These are phyloP conservation scores for Pachymerium ferrugineum DNA, from an alignment of 2,888 invertebrate species.

Conservation along the genomic window DNA sequence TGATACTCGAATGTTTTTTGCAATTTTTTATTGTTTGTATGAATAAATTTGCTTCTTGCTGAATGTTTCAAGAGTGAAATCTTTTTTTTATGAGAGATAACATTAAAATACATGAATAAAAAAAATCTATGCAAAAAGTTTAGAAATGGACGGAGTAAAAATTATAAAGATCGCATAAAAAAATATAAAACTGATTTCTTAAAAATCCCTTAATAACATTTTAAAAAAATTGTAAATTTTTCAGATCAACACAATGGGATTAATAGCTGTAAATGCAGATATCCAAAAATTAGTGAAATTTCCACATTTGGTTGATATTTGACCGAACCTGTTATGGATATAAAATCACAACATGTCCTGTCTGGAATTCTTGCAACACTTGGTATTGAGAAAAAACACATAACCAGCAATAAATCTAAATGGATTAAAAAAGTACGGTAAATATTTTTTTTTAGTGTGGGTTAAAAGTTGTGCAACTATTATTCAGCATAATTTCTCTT, in stretches of 20 bases:
- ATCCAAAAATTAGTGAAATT: no score
- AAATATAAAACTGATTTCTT: background rate
- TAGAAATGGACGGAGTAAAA: background rate
- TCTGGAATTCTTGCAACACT: constrained; percentile 70
- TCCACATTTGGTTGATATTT: no score
- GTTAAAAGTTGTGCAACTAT: no score
- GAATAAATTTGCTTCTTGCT: background rate
- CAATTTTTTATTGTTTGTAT: background rate
- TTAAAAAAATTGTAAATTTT: no score
- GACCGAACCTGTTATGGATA: constrained; percentile 56
- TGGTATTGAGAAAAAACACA: constrained; percentile 80
- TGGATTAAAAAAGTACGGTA: constrained; percentile 42
- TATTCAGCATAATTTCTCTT: no score
- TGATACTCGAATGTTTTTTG: background rate
- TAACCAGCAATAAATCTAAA: constrained; percentile 78
- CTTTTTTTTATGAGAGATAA: no score
- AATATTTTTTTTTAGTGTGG: background rate
- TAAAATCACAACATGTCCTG: constrained; percentile 77
- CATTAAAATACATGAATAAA: no score
- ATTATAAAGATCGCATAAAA: background rate
- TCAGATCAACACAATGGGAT: no score
- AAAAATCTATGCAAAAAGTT: no score
- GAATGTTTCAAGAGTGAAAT: background rate
- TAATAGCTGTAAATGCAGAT: no score
- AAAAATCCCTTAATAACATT: no score